Base-by-base conservation (phyloP, 2,113 vertebrate genomes). In the Xyliphius kryptos region DNA sequence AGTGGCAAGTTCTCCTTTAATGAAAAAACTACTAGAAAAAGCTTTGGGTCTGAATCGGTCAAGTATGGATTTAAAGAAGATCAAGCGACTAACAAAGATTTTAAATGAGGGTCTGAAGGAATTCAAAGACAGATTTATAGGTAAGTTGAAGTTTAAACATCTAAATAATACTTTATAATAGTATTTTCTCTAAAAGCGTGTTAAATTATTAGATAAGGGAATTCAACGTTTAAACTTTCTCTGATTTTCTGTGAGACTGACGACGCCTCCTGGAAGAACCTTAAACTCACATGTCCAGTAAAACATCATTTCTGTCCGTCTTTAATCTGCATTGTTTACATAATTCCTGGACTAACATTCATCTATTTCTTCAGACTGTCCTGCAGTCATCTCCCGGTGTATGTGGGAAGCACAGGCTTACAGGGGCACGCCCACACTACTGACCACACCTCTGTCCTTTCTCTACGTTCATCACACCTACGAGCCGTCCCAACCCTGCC, bases 401-500 rank as follows among this genome's bases (percentile, higher is more conserved):
- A 86, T 88, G 79, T 97, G 95, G 93, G 85, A 72, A 0, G 92
- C 92, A 1, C 55, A 67, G 11, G 87, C 89, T 0, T 97, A 90
- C 76, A 77, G 61, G 26, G 92, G 92, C 12, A 78, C 68, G 0
- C 94, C 92, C 0, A 81, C 71, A 0, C 56, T 65, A 0, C 48
- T 89, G 66, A 57, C 50, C 0, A 84, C 83, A 0, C 93, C 93
- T 0, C 79, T 97, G 14, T 41, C 66, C 4, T 90, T 78, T 17
- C 10, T 96, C 57, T 97, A 75, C 57, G 86, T 97, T 70, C 94
- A 97, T 73, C 93, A 97, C 79, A 95, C 93, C 0, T 66, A 71
- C 50, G 5, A 16, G 0, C 94, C 94, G 0, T 60, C 83, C 7
- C 0, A 38, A 0, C 92, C 92, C 1, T 96, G 94, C 40, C 76